These are phyloP conservation scores for Ectropis grisescens DNA, from an alignment of 1,140 invertebrate species.

Conservation along the genomic window DNA sequence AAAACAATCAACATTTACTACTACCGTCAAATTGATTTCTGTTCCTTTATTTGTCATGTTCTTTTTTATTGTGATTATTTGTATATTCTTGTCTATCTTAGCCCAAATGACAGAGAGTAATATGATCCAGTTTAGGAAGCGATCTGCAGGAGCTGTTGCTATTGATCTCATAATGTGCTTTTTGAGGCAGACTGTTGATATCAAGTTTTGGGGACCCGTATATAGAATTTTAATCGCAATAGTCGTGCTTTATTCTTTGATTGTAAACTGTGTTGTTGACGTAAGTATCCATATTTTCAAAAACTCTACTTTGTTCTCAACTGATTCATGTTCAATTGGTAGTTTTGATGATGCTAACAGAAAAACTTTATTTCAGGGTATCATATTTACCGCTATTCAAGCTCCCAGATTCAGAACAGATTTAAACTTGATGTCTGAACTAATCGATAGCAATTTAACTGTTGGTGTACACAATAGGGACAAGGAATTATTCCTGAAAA, in stretches of 20 bases:
- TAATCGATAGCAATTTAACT: conserved; percentile 34
- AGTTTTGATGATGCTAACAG: not conserved
- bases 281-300: conserved; percentile 35
- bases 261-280: conserved; percentile 51
- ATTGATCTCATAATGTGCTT: conserved; percentile 54
- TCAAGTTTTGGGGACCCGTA: conserved; percentile 39
- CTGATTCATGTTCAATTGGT: not conserved
- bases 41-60: conserved; percentile 37
- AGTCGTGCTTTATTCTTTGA: conserved; percentile 48
- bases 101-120: conserved; percentile 32
- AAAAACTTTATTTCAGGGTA: conserved; percentile 33
- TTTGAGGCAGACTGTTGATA: conserved; percentile 46
- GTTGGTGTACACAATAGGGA: conserved; percentile 50
- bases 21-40: conserved; percentile 42
- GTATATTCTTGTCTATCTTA: conserved; percentile 11
- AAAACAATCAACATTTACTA: conserved; percentile 44
- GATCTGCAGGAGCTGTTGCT: conserved; percentile 20
- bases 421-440: conserved; percentile 30
- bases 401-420: conserved; percentile 49
- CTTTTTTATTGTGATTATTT: conserved; percentile 26
- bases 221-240: conserved; percentile 36
- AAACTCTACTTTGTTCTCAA: not conserved
- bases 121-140: no score
- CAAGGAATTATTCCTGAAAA: conserved; percentile 30
- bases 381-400: conserved; percentile 51